Evolutionary conservation across 2,888 invertebrate species (phyloP).

Genomic region (Pristionchus entomophagus): DNA sequence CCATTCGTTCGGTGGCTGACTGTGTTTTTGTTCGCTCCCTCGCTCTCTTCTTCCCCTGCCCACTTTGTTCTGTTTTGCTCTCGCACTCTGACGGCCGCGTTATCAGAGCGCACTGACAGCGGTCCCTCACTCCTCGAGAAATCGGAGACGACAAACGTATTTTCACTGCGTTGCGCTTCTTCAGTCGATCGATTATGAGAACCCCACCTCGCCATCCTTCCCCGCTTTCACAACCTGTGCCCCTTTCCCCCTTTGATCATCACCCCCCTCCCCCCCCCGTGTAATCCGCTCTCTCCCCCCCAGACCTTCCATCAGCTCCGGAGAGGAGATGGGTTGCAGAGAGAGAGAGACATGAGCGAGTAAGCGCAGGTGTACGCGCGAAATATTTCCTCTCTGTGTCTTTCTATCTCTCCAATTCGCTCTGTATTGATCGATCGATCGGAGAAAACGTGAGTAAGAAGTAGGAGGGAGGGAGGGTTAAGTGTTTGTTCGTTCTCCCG

Average conservation of each 20-base stretch:
- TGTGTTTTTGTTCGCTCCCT: background rate
- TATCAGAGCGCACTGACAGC: background rate
- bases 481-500: constrained; percentile 2
- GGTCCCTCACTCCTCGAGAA: background rate
- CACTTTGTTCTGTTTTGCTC: background rate
- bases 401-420: background rate
- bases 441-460: constrained; percentile 1
- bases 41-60: background rate
- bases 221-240: background rate
- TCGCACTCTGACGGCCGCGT: background rate
- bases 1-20: background rate
- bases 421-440: constrained; percentile 35
- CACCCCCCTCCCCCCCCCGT: background rate
- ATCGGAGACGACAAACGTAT: background rate
- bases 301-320: background rate
- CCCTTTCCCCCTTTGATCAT: background rate
- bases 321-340: background rate
- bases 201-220: background rate
- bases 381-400: background rate
- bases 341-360: background rate
- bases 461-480: background rate
- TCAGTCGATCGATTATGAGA: background rate
- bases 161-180: background rate
- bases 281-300: background rate
- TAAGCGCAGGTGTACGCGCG: background rate